Conservation (phyloP, 2,113 vertebrate genomes). For the Corapipo altera region DNA sequence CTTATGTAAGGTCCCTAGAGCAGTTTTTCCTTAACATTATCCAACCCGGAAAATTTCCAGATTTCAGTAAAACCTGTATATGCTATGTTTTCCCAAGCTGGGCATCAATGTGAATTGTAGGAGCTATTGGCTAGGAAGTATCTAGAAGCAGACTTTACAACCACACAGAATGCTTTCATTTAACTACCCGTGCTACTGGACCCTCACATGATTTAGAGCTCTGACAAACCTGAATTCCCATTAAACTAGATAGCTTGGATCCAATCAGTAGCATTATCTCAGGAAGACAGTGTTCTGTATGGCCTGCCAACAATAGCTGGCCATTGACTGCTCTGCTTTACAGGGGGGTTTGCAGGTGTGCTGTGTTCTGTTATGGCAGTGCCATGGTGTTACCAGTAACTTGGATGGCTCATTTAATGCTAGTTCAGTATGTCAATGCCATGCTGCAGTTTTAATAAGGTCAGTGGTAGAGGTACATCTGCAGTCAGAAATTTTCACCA, state of each 20-base stretch:
- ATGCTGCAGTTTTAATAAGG: not conserved
- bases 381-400: not conserved
- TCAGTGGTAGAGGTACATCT: not conserved
- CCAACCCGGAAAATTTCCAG: not conserved
- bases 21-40: not conserved
- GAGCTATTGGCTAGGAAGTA: not conserved
- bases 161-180: not conserved
- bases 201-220: not conserved
- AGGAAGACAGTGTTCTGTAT: not conserved
- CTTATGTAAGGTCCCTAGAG: not conserved
- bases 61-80: not conserved
- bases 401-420: not conserved
- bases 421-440: not conserved
- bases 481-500: not conserved
- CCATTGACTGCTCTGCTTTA: not conserved
- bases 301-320: not conserved
- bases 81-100: not conserved
- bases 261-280: not conserved
- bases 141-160: not conserved
- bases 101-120: not conserved
- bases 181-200: not conserved
- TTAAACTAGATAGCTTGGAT: not conserved
- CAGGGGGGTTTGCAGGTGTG: not conserved
- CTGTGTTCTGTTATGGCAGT: not conserved
- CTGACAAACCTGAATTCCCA: not conserved